Evolutionary conservation across 2,113 vertebrate species (phyloP), one percentile per base, ranked within the genome.

Genomic region (Rattus rattus): DNA sequence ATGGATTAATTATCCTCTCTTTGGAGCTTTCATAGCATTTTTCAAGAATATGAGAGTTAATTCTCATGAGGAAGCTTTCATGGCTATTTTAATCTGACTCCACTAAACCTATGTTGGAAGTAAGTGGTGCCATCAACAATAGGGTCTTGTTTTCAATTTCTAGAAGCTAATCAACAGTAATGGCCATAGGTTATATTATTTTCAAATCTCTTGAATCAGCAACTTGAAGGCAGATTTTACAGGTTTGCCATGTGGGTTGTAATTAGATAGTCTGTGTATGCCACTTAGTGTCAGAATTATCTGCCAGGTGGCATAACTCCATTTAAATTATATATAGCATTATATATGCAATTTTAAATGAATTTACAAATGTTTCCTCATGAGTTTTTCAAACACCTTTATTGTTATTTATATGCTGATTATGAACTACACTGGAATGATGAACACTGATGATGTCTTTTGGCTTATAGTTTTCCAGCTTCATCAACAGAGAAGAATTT

Each of bases 51-150:
- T 9, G 30, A 10, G 10, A 73, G 17, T 80, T 80, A 54, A 80
- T 77, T 30, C 5, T 54, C 2, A 5, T 1, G 4, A 80, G 1
- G 0, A 20, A 8, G 0, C 52, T 54, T 36, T 8, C 16, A n/a
- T 54, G 8, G 30, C 33, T 4, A 33, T 8, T 52, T 54, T 3
- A 28, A 54, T 8, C 7, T 54, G 7, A 33, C 17, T 19, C 47
- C 1, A 1, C 16, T 7, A 77, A 30, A 13, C 2, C 26, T 7
- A 17, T 77, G 13, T 77, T 28, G 49, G 13, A 7, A 30, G 73
- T 49, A 77, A 30, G 26, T 52, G 17, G 2, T 52, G 26, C 26
- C 3, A 8, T 77, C 14, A 52, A 47, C 13, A 17, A 52, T 9
- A 52, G 47, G 10, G 1, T 33, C 3, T 52, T 79, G 14, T 77